Evolutionary conservation across 1,140 invertebrate genomes (phyloP), one percentile per base, ranked within the genome.

Genomic region (Drosophila ercepeae): DNA sequence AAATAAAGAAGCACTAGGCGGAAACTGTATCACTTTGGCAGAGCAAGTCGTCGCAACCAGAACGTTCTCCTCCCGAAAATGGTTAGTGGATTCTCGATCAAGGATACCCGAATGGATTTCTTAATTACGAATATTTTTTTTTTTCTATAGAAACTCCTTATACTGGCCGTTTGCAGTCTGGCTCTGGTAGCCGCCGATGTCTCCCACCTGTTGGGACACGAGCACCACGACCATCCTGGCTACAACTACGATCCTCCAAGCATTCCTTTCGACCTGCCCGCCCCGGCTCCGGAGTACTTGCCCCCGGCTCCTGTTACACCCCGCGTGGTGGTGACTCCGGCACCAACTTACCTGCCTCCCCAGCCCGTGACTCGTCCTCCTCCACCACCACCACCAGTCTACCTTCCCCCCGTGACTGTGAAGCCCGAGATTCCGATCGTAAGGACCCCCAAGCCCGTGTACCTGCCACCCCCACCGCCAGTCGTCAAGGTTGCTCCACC

Each of bases 1-100:
- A 89, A 89, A 89, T 89, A 89, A 83, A 78, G 82, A 89, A 79
- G 78, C 78, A 82, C 67, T 78, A 73, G 58, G 63, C 78, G 72
- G 78, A 86, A 89, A 83, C 78, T 88, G 72, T 89, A 89, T 89
- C 88, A 89, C 75, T 89, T 49, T 59, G 67, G 55, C 50, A 70
- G 60, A 58, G 69, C 61, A 34, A 44, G 68, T 86, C 61, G 78
- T 52, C 60, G 70, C 64, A 79, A 13, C 60, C 16, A 86, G 81
- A 86, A 86, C 81, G 59, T 78, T 77, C 27, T 74, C 27, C 23
- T 23, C 8, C 16, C 8, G 14, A 71, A 86, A 69, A 86, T 86
- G 81, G 81, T 88, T 44, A 21, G 73, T 72, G 27, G 39, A 42
- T 4, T 13, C 8, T 14, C 21, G 14, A 6, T 13, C 41, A 45